These are phyloP conservation scores for Pardosa pseudoannulata DNA, from an alignment of 2,888 invertebrate genomes.

Conservation along the genomic window DNA sequence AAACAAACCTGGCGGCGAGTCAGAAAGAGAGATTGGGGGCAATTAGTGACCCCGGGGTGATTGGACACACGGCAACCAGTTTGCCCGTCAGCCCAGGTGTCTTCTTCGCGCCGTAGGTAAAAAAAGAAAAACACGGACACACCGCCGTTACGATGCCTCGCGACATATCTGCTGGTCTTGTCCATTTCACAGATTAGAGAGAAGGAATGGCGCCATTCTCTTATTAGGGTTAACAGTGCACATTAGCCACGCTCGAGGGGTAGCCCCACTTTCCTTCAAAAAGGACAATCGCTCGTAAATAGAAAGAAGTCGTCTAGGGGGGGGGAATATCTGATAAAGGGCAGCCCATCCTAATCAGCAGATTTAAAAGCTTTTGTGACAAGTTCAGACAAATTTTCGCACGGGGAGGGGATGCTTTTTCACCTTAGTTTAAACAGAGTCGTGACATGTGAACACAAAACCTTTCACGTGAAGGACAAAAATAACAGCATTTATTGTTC, in stretches of 20 bases:
- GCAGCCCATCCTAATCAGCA: no score
- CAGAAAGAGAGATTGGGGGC: neutral
- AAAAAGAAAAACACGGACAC: neutral
- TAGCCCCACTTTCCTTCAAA: neutral
- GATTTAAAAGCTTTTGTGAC: no score
- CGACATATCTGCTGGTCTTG: neutral
- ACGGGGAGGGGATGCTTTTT: no score
- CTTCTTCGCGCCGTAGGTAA: constrained; percentile 1
- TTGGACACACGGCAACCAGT: neutral
- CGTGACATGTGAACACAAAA: no score
- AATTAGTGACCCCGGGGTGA: constrained; percentile 4
- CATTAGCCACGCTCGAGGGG: neutral
- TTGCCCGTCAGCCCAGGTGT: constrained; percentile 8
- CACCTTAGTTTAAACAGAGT: no score
- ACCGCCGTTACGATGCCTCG: neutral
- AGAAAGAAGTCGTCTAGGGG: neutral
- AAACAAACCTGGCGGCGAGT: neutral
- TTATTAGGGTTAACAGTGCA: neutral
- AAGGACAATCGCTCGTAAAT: neutral
- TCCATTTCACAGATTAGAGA: no score
- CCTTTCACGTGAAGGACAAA: no score
- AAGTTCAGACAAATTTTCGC: no score
- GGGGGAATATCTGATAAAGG: no score
- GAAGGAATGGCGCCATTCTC: neutral
- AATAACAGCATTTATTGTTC: no score